These are phyloP conservation scores for Dipus sagitta DNA, from an alignment of 2,797 vertebrate species.

Conservation along the genomic window DNA sequence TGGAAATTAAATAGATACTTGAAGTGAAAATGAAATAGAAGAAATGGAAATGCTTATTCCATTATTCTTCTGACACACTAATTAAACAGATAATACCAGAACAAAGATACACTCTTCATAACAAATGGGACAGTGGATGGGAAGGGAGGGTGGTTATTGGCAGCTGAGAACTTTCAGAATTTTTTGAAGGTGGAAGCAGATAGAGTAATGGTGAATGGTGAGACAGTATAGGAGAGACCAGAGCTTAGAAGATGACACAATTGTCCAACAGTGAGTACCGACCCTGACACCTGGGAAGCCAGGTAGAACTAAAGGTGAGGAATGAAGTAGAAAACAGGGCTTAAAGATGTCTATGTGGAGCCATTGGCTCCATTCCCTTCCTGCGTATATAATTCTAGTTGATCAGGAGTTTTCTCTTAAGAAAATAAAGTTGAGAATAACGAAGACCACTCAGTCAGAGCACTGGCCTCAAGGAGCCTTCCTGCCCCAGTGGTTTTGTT, in stretches of 20 bases:
- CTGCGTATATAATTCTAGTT: too few species aligned
- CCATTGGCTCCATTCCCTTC: background rate
- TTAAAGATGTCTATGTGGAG: background rate
- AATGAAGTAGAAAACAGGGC: background rate
- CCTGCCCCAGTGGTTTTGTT: constrained; percentile 26
- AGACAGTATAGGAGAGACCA: background rate
- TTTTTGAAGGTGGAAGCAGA: constrained; percentile 1
- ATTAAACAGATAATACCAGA: constrained; percentile 31
- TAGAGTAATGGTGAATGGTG: background rate
- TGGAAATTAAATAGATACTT: constrained; percentile 55
- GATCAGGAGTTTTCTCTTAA: constrained; percentile 8
- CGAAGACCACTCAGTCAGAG: background rate
- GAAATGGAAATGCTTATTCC: constrained; percentile 53
- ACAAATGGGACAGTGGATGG: background rate
- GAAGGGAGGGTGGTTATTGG: background rate
- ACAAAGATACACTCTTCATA: background rate
- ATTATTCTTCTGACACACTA: constrained; percentile 40
- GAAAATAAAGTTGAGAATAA: background rate
- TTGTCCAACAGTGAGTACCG: background rate
- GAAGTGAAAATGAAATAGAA: constrained; percentile 12
- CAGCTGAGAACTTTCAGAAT: constrained; percentile 33
- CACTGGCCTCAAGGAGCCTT: background rate
- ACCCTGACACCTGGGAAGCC: background rate
- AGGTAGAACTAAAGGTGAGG: background rate
- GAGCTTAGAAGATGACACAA: background rate